These are phyloP conservation scores for Danio choprae DNA, from an alignment of 2,797 vertebrate genomes.

Conservation along the genomic window DNA sequence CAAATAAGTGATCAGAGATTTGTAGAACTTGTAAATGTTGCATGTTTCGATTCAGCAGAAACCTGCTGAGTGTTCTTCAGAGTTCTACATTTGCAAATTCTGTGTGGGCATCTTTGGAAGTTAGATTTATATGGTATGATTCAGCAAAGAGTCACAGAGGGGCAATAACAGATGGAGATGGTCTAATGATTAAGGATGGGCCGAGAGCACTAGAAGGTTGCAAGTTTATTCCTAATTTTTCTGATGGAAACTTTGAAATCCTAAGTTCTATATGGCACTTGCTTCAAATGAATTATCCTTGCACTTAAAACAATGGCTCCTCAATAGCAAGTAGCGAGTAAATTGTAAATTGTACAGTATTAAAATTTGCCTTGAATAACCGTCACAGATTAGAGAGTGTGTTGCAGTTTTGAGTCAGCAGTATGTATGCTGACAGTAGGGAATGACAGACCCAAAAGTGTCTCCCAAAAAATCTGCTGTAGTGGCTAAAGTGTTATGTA, in stretches of 20 bases:
- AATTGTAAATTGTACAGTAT: neutral
- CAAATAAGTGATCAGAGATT: neutral
- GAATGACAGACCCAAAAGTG: slow-evolving; percentile 45
- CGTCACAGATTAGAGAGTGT: neutral
- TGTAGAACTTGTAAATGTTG: neutral
- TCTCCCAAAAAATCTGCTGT: slow-evolving; percentile 43
- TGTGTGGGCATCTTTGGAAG: slow-evolving; percentile 20
- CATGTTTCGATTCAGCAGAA: neutral
- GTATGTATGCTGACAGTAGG: slow-evolving; percentile 31
- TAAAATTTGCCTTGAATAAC: neutral
- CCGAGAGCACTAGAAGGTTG: neutral
- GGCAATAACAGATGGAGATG: slow-evolving; percentile 7
- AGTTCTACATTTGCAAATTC: neutral
- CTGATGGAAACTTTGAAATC: neutral
- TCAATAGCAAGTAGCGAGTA: neutral
- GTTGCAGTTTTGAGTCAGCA: slow-evolving; percentile 42
- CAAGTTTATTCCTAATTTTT: slow-evolving; percentile 5
- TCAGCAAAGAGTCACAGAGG: slow-evolving; percentile 1
- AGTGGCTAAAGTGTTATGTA: slow-evolving; percentile 50
- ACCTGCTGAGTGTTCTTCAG: neutral
- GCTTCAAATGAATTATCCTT: neutral
- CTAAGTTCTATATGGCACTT: neutral
- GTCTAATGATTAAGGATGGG: neutral
- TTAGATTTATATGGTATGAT: slow-evolving; percentile 10
- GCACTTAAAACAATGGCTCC: neutral